Evolutionary conservation across 2,113 vertebrate genomes (phyloP).

Genomic region (Neodon shergylaensis): DNA sequence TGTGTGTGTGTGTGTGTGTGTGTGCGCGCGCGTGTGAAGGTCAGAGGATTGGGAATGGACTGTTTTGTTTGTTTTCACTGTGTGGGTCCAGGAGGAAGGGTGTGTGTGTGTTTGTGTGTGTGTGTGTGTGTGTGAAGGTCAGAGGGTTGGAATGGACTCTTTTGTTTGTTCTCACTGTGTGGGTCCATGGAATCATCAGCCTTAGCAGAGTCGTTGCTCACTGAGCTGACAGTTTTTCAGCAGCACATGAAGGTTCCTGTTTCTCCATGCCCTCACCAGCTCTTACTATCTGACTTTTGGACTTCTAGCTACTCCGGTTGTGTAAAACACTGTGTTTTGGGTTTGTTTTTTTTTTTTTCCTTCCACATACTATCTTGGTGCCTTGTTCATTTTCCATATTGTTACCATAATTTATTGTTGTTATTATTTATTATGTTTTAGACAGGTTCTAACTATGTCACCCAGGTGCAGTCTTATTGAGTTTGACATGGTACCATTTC

Average conservation of each 20-base stretch:
- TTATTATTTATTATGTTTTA: neutral
- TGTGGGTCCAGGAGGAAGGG: neutral
- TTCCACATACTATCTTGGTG: neutral
- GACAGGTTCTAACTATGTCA: neutral
- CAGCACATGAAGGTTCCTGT: neutral
- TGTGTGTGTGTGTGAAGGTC: neutral
- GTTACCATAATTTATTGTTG: neutral
- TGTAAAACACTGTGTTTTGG: neutral
- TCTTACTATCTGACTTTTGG: too few relatives aligned
- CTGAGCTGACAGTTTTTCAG: too few relatives aligned
- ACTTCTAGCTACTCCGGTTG: neutral
- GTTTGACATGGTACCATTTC: neutral
- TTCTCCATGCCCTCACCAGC: fast-evolving
- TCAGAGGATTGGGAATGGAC: neutral
- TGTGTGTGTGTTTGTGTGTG: neutral
- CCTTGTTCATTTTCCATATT: neutral
- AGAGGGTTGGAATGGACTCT: neutral
- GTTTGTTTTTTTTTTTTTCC: neutral
- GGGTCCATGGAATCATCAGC: neutral
- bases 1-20: neutral
- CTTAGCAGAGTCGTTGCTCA: fast-evolving
- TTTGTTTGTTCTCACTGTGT: neutral
- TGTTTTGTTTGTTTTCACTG: neutral
- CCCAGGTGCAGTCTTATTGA: neutral
- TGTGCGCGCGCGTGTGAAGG: neutral